Evolutionary conservation across 1,140 invertebrate species (phyloP), one percentile per base, ranked within the genome.

Genomic region (Oncopodura yosiiana): DNA sequence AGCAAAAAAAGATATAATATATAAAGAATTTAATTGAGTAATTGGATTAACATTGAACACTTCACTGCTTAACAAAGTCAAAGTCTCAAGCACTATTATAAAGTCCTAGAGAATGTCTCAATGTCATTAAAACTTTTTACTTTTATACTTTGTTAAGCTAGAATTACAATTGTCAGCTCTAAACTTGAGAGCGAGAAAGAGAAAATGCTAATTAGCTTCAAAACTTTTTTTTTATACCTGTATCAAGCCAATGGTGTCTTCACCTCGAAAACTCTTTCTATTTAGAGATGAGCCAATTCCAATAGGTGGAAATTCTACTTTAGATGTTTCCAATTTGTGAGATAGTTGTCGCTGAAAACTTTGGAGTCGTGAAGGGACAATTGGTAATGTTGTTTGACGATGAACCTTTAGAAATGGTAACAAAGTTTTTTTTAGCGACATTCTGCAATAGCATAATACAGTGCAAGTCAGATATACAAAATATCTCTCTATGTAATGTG

Each of bases 321-420:
- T 3, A 3, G 32, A 14, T 18, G 29, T 53, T 46, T 61, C 54
- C 27, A 57, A 38, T 21, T 36, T 42, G 12, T 57, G 54, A 3
- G 59, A 57, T 12, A 61, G 45, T 41, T 61, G 59, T 18, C 50
- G 49, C 18, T 56, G 59, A 41, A 61, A 87, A 44, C 79, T 81
- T 66, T 84, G 82, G 67, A 86, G 84, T 37, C 84, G 74, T 50
- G 80, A 82, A 3, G 84, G 83, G 1, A 87, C 83, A 16, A 84
- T 84, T 6, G 85, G 85, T 5, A 88, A 69, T 3, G 85, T 87
- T 11, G 84, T 85, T 70, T 88, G 85, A 2, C 84, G 75, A 3
- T 84, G 67, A 11, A 84, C 81, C 80, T 84, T n/a, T n/a, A n/a
- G n/a, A n/a, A n/a, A n/a, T n/a, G n/a, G n/a, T n/a, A n/a, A n/a